A percentile compares a stretch with the other conserved stretches of the same genome.
Conservation (phyloP, 2,797 vertebrate species). For the Enteromius afrohamiltoni region DNA sequence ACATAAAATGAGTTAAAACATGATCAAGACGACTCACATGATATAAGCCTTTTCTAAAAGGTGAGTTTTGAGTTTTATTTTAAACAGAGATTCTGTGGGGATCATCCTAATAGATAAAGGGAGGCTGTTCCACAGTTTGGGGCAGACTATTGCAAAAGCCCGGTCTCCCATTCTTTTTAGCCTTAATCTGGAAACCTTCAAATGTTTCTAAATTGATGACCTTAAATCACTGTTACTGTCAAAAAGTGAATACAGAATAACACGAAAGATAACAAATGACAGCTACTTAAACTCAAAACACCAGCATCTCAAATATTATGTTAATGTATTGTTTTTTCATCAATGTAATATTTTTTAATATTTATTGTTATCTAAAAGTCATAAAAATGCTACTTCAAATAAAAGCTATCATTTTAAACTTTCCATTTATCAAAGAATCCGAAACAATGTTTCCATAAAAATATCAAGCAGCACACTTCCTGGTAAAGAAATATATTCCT, state of each 20-base stretch:
- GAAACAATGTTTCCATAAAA: neutral
- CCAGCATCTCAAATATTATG: neutral
- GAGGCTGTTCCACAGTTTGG: neutral
- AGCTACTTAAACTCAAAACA: neutral
- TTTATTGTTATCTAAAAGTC: neutral
- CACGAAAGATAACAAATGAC: neutral
- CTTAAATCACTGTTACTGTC: neutral
- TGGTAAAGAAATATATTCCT: neutral
- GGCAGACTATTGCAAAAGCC: neutral
- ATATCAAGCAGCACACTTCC: neutral
- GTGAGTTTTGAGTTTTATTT: neutral
- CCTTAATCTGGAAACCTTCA: neutral
- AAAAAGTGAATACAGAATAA: conserved; percentile 1
- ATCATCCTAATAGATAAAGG: neutral
- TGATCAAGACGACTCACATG: neutral
- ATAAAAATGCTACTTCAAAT: neutral
- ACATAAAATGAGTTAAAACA: neutral
- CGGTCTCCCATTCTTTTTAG: neutral
- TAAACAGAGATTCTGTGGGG: neutral
- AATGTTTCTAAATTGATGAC: neutral
- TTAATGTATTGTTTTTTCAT: neutral
- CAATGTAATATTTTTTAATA: neutral
- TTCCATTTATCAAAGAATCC: neutral
- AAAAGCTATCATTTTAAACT: neutral
- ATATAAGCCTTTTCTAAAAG: neutral